phyloP scores from a whole-genome alignment of 2,888 invertebrate genomes.

The Hyposoter dolosus region DNA sequence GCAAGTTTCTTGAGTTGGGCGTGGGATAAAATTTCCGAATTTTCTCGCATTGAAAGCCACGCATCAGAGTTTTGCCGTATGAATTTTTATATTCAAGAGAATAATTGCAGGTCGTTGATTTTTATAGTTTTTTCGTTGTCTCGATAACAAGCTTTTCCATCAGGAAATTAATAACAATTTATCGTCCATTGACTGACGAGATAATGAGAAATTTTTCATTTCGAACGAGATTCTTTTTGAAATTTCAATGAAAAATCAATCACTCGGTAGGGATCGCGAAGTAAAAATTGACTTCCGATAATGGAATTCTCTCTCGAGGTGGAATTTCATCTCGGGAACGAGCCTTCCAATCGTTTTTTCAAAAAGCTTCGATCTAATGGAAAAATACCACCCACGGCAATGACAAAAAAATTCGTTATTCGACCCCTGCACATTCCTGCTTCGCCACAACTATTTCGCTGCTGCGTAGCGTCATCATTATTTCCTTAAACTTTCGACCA shows the following conservation, averaged over 20 bases:
- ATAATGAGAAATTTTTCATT: not conserved
- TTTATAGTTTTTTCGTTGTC: not conserved
- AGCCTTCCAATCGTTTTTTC: not conserved
- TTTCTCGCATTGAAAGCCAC: no score
- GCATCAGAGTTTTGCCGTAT: no score
- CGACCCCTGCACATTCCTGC: not conserved
- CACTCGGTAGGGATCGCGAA: not conserved
- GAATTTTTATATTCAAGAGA: no score
- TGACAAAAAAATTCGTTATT: not conserved
- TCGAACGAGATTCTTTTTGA: not conserved
- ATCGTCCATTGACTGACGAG: not conserved
- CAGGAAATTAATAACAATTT: not conserved
- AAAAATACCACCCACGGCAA: not conserved
- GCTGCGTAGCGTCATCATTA: conserved; percentile 4
- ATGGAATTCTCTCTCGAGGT: not conserved
- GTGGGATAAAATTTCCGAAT: no score
- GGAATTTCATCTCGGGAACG: conserved; percentile 7
- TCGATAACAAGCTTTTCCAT: not conserved
- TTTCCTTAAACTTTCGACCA: not conserved
- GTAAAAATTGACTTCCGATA: not conserved
- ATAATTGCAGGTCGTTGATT: not conserved
- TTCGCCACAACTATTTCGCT: not conserved
- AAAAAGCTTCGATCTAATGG: conserved; percentile 8
- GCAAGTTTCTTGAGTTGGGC: no score
- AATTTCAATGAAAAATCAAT: not conserved